Conservation (phyloP, 2,113 vertebrate species). For the Cacatua alba region DNA sequence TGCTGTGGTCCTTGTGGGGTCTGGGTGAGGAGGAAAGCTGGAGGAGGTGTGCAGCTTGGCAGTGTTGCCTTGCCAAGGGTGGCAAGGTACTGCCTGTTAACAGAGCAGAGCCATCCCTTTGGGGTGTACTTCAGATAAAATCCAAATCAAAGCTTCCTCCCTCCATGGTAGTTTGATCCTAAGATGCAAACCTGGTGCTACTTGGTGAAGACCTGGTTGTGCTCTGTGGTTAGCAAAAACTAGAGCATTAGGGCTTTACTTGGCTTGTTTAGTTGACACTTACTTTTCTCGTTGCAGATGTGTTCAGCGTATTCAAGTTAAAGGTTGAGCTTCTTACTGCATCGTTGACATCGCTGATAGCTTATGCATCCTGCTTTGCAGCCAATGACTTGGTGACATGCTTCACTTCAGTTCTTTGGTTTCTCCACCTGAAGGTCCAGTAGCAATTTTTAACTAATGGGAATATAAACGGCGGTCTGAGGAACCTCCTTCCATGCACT, state of each 20-base stretch:
- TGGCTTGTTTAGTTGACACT: background rate
- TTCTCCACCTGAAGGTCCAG: background rate
- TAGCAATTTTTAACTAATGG: background rate
- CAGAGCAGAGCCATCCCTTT: background rate
- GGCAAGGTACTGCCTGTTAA: background rate
- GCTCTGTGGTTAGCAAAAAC: background rate
- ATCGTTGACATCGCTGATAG: background rate
- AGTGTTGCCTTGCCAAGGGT: background rate
- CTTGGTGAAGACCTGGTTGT: background rate
- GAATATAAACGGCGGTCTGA: background rate
- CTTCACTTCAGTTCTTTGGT: background rate
- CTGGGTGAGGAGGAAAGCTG: background rate
- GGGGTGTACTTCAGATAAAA: background rate
- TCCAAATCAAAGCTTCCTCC: background rate
- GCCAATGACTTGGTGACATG: background rate
- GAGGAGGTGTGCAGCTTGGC: background rate
- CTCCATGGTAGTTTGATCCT: background rate
- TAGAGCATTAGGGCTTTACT: background rate
- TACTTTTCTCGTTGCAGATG: slow-evolving; percentile 57
- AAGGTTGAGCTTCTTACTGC: background rate
- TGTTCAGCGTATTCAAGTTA: slow-evolving; percentile 62
- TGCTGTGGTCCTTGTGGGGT: rapidly evolving
- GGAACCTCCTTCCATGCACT: background rate
- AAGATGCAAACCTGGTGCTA: background rate
- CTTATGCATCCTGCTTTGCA: background rate